Conservation (phyloP, 2,113 vertebrate genomes). For the Atherinomorus stipes region DNA sequence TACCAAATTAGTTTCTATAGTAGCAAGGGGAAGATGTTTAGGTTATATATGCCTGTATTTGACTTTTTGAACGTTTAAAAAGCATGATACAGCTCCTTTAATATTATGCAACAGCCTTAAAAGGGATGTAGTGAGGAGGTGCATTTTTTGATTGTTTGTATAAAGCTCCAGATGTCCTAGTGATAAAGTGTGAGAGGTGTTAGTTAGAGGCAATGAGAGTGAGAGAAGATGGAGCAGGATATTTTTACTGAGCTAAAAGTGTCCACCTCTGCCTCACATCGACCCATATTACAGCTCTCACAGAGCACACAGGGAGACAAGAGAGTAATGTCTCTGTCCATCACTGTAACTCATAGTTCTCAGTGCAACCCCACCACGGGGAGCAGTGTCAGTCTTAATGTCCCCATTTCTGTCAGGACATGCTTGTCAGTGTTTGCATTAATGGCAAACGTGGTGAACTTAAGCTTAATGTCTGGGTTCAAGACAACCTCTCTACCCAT, state of each 20-base stretch:
- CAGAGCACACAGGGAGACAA: constrained; percentile 49
- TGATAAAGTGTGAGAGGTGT: constrained; percentile 12
- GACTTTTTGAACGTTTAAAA: no score
- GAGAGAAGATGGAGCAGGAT: constrained; percentile 51
- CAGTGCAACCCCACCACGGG: constrained; percentile 33
- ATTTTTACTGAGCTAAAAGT: constrained; percentile 77
- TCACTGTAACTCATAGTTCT: constrained; percentile 52
- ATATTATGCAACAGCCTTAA: constrained; percentile 12
- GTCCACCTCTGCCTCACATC: constrained; percentile 71
- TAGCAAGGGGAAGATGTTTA: no score
- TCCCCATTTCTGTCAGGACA: constrained; percentile 37
- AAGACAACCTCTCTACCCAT: background rate
- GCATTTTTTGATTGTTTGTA: constrained; percentile 21
- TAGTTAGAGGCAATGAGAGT: constrained; percentile 4
- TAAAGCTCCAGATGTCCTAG: constrained; percentile 48
- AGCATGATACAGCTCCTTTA: no score
- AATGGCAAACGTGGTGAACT: constrained; percentile 6
- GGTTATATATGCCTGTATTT: no score
- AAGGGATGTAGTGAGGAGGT: constrained; percentile 9
- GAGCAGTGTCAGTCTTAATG: constrained; percentile 40
- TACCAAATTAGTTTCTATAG: no score
- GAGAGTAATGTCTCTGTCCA: constrained; percentile 51
- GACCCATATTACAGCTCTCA: constrained; percentile 75
- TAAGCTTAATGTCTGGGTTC: constrained; percentile 3
- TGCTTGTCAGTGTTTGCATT: constrained; percentile 11